A percentile compares a stretch with the other conserved stretches of the same genome.
Evolutionary conservation across 2,113 vertebrate species (phyloP).

Genomic region (Zeus faber): DNA sequence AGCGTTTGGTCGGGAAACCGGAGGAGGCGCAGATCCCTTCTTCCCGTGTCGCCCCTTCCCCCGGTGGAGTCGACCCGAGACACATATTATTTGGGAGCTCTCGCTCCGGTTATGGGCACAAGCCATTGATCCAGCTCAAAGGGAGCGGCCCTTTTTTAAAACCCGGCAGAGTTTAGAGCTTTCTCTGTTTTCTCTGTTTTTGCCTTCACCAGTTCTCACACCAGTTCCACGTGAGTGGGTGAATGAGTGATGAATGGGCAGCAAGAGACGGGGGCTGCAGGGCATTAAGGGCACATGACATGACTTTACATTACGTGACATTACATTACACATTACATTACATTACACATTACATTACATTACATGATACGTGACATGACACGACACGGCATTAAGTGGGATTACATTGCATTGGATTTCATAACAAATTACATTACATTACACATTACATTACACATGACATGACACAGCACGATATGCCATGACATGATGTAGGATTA

Average conservation of each 20-base stretch:
- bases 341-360: too few relatives aligned
- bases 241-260: slow-evolving; percentile 53
- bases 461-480: too few relatives aligned
- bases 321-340: too few relatives aligned
- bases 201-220: slow-evolving; percentile 13
- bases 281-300: too few relatives aligned
- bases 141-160: slow-evolving; percentile 13
- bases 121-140: slow-evolving; percentile 45
- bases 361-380: too few relatives aligned
- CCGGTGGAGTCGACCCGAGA: slow-evolving; percentile 32
- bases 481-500: too few relatives aligned
- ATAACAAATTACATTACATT: too few relatives aligned
- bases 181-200: slow-evolving; percentile 38
- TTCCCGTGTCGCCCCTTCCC: too few relatives aligned
- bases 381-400: too few relatives aligned
- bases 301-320: slow-evolving; percentile 35
- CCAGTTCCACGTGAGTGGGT: slow-evolving; percentile 29
- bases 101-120: slow-evolving; percentile 23
- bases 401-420: too few relatives aligned
- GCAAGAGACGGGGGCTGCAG: too few relatives aligned
- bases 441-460: too few relatives aligned
- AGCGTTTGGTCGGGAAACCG: slow-evolving; percentile 10
- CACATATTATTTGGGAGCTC: slow-evolving; percentile 48
- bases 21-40: slow-evolving; percentile 3
- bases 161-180: slow-evolving; percentile 28